Conservation (phyloP, 2,113 vertebrate species). For the Garra rufa region DNA sequence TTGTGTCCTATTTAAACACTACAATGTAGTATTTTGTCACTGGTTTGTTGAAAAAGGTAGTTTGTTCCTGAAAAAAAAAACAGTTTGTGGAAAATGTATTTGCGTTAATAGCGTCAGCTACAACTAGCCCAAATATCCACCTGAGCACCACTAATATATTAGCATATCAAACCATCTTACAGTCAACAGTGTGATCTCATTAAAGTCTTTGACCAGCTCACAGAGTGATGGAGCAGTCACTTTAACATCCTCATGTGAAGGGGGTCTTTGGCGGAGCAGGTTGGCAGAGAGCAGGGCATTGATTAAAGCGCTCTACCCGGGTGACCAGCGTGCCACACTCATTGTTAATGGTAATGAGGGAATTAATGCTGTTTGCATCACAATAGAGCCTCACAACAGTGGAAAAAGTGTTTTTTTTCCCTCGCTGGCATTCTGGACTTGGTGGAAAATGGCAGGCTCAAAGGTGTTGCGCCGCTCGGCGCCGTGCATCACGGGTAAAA, state of each 20-base stretch:
- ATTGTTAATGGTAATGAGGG: slow-evolving; percentile 66
- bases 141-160: slow-evolving; percentile 35
- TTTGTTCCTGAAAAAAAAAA: neutral
- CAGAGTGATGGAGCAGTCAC: slow-evolving; percentile 2
- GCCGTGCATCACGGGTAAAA: slow-evolving; percentile 50
- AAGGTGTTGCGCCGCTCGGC: slow-evolving; percentile 39
- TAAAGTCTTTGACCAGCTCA: slow-evolving; percentile 49
- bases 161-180: slow-evolving; percentile 48
- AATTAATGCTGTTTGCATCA: slow-evolving; percentile 65
- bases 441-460: slow-evolving; percentile 48
- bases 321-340: slow-evolving; percentile 57
- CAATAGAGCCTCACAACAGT: slow-evolving; percentile 53
- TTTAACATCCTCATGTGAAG: slow-evolving; percentile 46
- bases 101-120: neutral
- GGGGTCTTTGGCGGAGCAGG: slow-evolving; percentile 45
- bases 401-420: slow-evolving; percentile 35
- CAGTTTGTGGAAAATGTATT: neutral
- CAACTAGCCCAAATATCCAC: slow-evolving; percentile 1
- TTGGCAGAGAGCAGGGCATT: slow-evolving; percentile 53
- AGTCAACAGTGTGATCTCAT: slow-evolving; percentile 52
- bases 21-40: neutral
- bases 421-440: slow-evolving; percentile 41
- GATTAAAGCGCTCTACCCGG: slow-evolving; percentile 60
- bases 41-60: neutral
- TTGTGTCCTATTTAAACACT: neutral